Evolutionary conservation across 2,113 vertebrate genomes (phyloP).

Genomic region (Raja brachyura): DNA sequence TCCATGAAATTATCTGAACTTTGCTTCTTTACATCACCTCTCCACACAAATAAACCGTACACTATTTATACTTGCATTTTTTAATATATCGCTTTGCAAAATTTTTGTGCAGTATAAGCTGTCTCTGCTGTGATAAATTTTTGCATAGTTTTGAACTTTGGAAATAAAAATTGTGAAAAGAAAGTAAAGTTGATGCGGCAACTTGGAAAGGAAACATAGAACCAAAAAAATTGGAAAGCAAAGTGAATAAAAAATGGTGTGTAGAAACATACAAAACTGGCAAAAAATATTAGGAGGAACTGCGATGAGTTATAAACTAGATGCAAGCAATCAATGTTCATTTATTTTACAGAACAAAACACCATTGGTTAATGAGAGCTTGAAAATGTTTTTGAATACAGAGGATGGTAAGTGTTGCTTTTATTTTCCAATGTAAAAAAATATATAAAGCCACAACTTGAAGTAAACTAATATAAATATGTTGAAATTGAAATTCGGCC

Average conservation of each 20-base stretch:
- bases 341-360: conserved; percentile 73
- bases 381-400: conserved; percentile 80
- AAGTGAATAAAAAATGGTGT: not conserved
- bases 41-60: not conserved
- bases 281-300: not conserved
- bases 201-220: not conserved
- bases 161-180: not conserved
- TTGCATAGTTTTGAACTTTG: too few relatives aligned
- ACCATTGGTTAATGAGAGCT: conserved; percentile 81
- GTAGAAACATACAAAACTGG: not conserved
- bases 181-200: too few relatives aligned
- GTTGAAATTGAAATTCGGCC: not conserved
- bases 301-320: not conserved
- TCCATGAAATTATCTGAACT: not conserved
- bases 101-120: not conserved
- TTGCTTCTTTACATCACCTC: not conserved
- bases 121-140: not conserved
- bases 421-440: conserved; percentile 8
- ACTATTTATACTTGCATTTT: not conserved
- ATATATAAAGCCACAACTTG: not conserved
- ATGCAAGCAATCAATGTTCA: conserved; percentile 13
- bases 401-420: conserved; percentile 71
- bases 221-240: not conserved
- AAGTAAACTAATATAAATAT: not conserved
- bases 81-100: too few relatives aligned